Percentiles rank a stretch among this genome's conserved stretches.
These are phyloP conservation scores for Phenacoccus solenopsis DNA, from an alignment of 1,140 invertebrate genomes.

Conservation along the genomic window DNA sequence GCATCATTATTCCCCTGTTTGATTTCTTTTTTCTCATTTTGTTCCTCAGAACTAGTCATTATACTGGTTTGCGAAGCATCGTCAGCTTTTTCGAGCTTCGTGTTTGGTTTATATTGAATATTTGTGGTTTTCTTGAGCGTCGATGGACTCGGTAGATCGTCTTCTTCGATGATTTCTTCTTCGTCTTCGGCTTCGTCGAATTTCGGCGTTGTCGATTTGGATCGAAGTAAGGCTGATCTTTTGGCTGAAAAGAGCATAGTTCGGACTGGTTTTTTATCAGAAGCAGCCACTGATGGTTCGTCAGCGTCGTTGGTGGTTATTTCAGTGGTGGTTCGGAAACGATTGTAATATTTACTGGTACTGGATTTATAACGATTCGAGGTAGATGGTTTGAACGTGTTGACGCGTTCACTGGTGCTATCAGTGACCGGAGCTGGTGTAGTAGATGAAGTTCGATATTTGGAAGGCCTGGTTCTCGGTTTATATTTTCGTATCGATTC, in stretches of 20 bases:
- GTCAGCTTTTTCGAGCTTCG: constrained; percentile 24
- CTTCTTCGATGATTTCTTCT: neutral
- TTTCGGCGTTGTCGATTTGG: constrained; percentile 21
- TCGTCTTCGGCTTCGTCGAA: constrained; percentile 27
- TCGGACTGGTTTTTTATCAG: constrained; percentile 20
- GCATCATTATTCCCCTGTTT: neutral
- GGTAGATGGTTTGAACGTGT: constrained; percentile 6
- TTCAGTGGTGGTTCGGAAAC: constrained; percentile 28
- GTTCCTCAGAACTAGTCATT: constrained; percentile 23
- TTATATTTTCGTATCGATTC: constrained; percentile 22
- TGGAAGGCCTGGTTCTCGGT: constrained; percentile 22
- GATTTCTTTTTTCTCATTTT: constrained; percentile 19
- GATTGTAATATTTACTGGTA: constrained; percentile 29
- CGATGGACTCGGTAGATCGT: neutral
- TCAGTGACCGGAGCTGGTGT: constrained; percentile 1
- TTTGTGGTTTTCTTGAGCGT: neutral
- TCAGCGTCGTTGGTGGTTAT: constrained; percentile 17
- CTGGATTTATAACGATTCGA: constrained; percentile 24
- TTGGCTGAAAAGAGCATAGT: constrained; percentile 28
- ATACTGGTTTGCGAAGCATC: constrained; percentile 24
- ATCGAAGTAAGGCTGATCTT: constrained; percentile 25
- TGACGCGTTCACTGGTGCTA: constrained; percentile 29
- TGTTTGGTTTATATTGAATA: neutral
- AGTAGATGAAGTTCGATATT: constrained; percentile 24
- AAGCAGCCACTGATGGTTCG: neutral